Evolutionary conservation across 2,888 invertebrate species (phyloP), one percentile per base, ranked within the genome.

Genomic region (Norana najaformis): DNA sequence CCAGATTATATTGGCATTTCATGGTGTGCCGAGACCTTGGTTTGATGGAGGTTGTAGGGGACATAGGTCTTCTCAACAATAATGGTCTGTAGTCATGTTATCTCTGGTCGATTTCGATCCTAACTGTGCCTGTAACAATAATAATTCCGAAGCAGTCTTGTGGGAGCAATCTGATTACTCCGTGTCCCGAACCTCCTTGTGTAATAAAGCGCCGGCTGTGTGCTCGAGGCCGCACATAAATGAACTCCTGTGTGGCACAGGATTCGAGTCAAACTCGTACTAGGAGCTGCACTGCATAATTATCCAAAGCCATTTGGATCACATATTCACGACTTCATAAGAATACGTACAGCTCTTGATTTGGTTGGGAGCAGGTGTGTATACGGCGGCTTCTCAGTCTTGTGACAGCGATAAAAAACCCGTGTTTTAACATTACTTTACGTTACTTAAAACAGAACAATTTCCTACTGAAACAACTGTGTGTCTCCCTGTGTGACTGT

Each of bases 1-100:
- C 85, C 18, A 85, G 85, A 85, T 85, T 85, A 85, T 37, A 85
- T 36, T 85, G 85, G 85, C 85, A 85, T 85, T 85, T 85, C 37
- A 35, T n/a, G n/a, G 69, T 69, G 69, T 69, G 69, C 69, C 30
- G 69, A 69, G 69, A 69, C 69, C 69, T n/a, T 69, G 69, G 69
- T 69, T 69, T 69, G 69, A 69, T 69, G 69, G 69, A 69, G 69
- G 69, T 69, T n/a, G n/a, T n/a, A 69, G 69, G 69, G 69, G 69
- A 69, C 69, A 11, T 8, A n/a, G 69, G 69, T 69, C 69, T 69
- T 69, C 69, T n/a, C 69, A 69, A 69, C 69, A 69, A 69, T n/a
- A 69, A n/a, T 69, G 69, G n/a, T 69, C 69, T 69, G 69, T 69
- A 11, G 69, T 69, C 69, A n/a, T 69, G 69, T 69, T 69, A 69